Conservation (phyloP, 1,140 invertebrate species). For the Lethrus apterus region DNA sequence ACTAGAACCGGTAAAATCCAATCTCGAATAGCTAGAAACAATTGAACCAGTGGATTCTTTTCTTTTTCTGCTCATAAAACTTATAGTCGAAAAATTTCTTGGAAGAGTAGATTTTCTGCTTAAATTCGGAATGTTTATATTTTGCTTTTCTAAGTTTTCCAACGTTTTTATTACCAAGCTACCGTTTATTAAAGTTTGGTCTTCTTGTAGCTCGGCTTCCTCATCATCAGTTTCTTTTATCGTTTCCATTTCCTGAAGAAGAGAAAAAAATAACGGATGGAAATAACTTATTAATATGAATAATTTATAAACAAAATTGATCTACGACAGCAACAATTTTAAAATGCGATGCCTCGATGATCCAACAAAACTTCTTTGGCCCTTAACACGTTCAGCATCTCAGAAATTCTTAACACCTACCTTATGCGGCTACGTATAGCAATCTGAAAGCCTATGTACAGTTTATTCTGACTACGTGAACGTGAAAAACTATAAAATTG, state of each 20-base stretch:
- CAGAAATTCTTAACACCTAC: no score
- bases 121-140: constrained; percentile 34
- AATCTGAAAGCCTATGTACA: no score
- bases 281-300: no score
- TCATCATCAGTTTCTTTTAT: constrained; percentile 52
- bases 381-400: no score
- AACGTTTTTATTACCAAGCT: constrained; percentile 41
- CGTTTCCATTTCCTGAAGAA: constrained; percentile 56
- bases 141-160: constrained; percentile 44
- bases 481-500: no score
- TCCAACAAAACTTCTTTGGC: no score
- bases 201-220: constrained; percentile 36
- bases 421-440: no score
- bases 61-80: constrained; percentile 42
- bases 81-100: constrained; percentile 45
- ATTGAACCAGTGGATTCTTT: constrained; percentile 53
- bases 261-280: no score
- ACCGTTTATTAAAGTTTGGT: constrained; percentile 32
- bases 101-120: constrained; percentile 45
- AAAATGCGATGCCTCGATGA: no score
- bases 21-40: constrained; percentile 60
- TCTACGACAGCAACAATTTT: no score
- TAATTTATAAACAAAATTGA: no score
- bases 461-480: no score
- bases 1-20: constrained; percentile 64